Evolutionary conservation across 2,888 invertebrate species (phyloP), one percentile per base, ranked within the genome.

Genomic region (Keiferia lycopersicella): DNA sequence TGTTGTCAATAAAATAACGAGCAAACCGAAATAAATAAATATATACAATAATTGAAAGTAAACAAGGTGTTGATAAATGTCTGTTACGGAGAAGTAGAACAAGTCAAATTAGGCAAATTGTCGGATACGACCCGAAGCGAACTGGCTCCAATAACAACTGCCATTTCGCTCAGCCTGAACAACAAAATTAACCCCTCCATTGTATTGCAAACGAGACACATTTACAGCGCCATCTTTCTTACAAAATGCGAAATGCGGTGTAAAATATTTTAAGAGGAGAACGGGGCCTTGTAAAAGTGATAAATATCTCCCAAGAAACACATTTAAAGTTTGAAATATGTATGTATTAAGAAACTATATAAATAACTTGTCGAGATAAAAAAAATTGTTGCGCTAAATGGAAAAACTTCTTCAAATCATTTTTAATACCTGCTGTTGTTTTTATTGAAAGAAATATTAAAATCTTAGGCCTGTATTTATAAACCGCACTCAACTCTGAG

Each of bases 91-190:
- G 8, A 20, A 18, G 18, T 51, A 12, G 6, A 51, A 51, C 51
- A 51, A 51, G 20, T 51, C 51, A 12, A 22, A 51, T 51, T 51
- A 51, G 22, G 51, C 18, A 51, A 51, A 51, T 51, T 20, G 51
- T 51, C 51, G 18, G 51, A 50, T 16, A 50, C 18, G 16, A 50
- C 18, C 20, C 50, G 18, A 0, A 18, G 50, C 16, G 18, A 11
- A 20, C 20, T 51, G 45, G 14, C 16, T 18, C 16, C 20, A 51
- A 22, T 45, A 45, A 45, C 45, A 45, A 45, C 45, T 16, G 45
- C n/a, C 8, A 45, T 45, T 45, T 16, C 45, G 45, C 45, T 45
- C n/a, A n/a, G n/a, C n/a, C n/a, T n/a, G n/a, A n/a, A 45, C n/a
- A 45, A 45, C 45, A 45, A 45, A 45, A 45, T 45, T 45, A 45